phyloP scores from a whole-genome alignment of 2,113 vertebrate species.

The Engraulis encrasicolus region DNA sequence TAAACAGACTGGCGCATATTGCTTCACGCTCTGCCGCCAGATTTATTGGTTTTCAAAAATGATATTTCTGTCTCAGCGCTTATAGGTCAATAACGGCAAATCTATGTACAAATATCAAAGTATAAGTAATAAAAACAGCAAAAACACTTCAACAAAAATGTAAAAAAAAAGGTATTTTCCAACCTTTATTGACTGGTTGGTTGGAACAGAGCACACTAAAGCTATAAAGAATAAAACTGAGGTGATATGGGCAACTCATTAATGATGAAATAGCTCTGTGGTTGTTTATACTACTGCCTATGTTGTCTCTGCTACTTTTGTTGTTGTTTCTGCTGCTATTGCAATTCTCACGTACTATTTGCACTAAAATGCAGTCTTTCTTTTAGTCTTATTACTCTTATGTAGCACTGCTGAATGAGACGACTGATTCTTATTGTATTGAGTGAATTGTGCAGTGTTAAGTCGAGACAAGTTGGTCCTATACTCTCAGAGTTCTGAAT shows the following conservation, averaged over 20 bases:
- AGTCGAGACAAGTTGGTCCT: too few relatives aligned
- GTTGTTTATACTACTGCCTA: not conserved
- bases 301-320: not conserved
- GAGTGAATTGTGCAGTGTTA: too few relatives aligned
- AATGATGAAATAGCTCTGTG: too few relatives aligned
- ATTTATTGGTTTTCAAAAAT: not conserved
- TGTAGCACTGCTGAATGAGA: too few relatives aligned
- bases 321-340: not conserved
- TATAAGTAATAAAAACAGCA: not conserved
- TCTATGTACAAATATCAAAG: not conserved
- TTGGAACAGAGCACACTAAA: not conserved
- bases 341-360: too few relatives aligned
- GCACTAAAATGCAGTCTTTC: too few relatives aligned
- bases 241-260: too few relatives aligned
- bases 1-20: not conserved
- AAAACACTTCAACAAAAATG: not conserved
- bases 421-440: too few relatives aligned
- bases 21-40: not conserved
- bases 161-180: not conserved
- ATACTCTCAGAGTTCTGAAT: too few relatives aligned
- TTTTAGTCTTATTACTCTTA: too few relatives aligned
- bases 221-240: not conserved
- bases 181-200: not conserved
- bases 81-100: not conserved
- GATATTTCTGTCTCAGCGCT: not conserved